These are phyloP conservation scores for Hypsibius dujardini DNA, from an alignment of 1,140 invertebrate genomes.

Conservation along the genomic window DNA sequence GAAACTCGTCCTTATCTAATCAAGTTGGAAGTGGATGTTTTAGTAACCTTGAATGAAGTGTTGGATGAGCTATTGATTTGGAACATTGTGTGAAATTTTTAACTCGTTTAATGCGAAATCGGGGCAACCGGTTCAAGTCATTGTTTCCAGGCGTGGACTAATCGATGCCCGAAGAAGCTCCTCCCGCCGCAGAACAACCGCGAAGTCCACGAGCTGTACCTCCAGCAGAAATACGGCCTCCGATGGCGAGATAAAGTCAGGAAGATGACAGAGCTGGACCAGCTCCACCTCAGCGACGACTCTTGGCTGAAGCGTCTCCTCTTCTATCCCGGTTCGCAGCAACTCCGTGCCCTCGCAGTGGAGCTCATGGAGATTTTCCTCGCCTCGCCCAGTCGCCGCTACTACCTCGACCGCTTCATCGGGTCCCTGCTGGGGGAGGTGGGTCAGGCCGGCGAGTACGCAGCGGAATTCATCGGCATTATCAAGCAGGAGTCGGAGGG, in stretches of 20 bases:
- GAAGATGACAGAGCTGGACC: slow-evolving; percentile 27
- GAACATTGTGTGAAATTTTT: too few relatives aligned
- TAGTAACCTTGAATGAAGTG: too few relatives aligned
- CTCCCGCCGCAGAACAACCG: slow-evolving; percentile 26
- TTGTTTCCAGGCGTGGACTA: slow-evolving; percentile 7
- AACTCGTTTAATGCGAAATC: too few relatives aligned
- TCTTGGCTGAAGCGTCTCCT: slow-evolving; percentile 11
- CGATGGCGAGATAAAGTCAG: slow-evolving; percentile 36
- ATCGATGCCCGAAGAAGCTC: slow-evolving; percentile 8
- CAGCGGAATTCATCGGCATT: slow-evolving; percentile 64
- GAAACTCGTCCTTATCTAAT: too few relatives aligned
- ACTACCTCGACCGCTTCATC: slow-evolving; percentile 5
- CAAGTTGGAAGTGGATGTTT: too few relatives aligned
- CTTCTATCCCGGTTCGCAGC: slow-evolving; percentile 17
- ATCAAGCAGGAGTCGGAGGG: neutral
- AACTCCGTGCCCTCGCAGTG: neutral
- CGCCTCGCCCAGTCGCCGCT: neutral
- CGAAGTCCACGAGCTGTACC: slow-evolving; percentile 38
- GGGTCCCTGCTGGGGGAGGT: slow-evolving; percentile 47
- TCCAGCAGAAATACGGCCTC: slow-evolving; percentile 56
- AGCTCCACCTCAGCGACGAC: slow-evolving; percentile 24
- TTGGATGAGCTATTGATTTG: too few relatives aligned
- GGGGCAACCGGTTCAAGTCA: too few relatives aligned
- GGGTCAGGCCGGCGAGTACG: slow-evolving; percentile 63
- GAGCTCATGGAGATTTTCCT: neutral